Percentiles rank a stretch among this genome's conserved stretches.
phyloP scores from a whole-genome alignment of 2,113 vertebrate genomes.

The Holacanthus passer region DNA sequence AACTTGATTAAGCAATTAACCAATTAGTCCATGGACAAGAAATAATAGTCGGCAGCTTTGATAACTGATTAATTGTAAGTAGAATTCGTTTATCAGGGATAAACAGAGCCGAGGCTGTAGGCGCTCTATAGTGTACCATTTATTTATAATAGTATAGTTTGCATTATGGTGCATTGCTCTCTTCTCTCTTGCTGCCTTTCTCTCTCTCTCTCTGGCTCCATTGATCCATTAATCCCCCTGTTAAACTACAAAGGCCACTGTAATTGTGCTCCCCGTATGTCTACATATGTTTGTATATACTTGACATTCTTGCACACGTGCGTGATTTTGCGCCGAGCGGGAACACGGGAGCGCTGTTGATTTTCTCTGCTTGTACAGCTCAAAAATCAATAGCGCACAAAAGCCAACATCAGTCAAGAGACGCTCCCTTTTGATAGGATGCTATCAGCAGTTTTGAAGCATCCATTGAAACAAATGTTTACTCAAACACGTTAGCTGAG shows the following conservation, averaged over 20 bases:
- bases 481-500: conserved; percentile 39
- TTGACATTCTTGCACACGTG: conserved; percentile 38
- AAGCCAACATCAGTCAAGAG: conserved; percentile 58
- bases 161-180: neutral
- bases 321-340: conserved; percentile 7
- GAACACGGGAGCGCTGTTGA: conserved; percentile 26
- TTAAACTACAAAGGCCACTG: conserved; percentile 12
- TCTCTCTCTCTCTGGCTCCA: neutral
- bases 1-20: neutral
- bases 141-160: neutral
- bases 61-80: too few species aligned
- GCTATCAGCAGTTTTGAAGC: conserved; percentile 42
- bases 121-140: neutral
- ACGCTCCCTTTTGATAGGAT: conserved; percentile 26
- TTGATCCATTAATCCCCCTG: conserved; percentile 5
- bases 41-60: too few species aligned
- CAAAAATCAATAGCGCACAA: conserved; percentile 41
- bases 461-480: conserved; percentile 53
- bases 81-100: neutral
- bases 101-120: neutral
- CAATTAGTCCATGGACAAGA: too few species aligned
- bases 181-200: neutral
- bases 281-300: conserved; percentile 24
- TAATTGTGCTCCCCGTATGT: neutral
- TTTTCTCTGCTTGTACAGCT: conserved; percentile 24